Percentiles rank a stretch among this genome's conserved stretches.
phyloP scores from a whole-genome alignment of 2,797 vertebrate species.

The Enteromius paludinosus region DNA sequence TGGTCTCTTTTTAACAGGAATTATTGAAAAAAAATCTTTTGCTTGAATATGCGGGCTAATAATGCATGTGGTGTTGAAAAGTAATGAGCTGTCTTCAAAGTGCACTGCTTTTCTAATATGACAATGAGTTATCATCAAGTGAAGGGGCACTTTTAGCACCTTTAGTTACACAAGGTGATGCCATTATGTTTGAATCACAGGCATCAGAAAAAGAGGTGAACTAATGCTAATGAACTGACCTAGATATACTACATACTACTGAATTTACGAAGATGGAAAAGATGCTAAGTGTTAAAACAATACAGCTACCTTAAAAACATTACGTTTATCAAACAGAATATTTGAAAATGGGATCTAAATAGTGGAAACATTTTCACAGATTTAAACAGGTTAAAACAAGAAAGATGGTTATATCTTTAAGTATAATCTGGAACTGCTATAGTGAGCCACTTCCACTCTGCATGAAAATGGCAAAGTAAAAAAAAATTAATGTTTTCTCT shows the following conservation, averaged over 20 bases:
- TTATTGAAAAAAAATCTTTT: background rate
- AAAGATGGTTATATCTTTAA: background rate
- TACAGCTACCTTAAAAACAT: background rate
- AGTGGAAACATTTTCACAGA: background rate
- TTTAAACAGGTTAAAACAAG: background rate
- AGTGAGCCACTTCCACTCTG: constrained; percentile 28
- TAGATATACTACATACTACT: background rate
- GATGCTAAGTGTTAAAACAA: background rate
- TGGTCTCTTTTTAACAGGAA: background rate
- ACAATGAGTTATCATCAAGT: background rate
- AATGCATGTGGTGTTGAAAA: background rate
- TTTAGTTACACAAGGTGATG: background rate
- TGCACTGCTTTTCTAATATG: background rate
- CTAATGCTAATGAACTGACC: constrained; percentile 1
- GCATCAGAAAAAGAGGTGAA: background rate
- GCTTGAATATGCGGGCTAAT: background rate
- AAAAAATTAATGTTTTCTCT: background rate
- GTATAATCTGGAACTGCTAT: background rate
- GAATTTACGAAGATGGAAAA: background rate
- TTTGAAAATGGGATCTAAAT: background rate
- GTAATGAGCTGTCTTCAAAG: background rate
- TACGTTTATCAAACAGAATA: background rate
- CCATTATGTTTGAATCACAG: background rate
- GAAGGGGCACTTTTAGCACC: background rate
- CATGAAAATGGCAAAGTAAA: constrained; percentile 37